Conservation (phyloP, 2,888 invertebrate species). For the Meghimatium bilineatum region DNA sequence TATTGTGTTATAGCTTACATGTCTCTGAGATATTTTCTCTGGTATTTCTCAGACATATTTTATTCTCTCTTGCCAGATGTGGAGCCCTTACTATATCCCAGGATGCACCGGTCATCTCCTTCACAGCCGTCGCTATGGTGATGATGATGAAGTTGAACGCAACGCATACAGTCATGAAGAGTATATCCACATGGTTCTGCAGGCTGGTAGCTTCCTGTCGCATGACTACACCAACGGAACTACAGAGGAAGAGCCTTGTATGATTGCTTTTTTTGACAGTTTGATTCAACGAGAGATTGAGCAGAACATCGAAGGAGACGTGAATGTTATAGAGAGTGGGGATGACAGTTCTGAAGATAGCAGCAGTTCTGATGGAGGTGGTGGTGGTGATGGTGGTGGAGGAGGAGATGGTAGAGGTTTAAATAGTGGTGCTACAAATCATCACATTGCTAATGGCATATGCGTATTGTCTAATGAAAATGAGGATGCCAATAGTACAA, state of each 20-base stretch:
- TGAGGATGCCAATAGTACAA: constrained; percentile 23
- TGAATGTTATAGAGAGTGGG: constrained; percentile 6
- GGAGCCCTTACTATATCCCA: constrained; percentile 85
- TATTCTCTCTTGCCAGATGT: constrained; percentile 80
- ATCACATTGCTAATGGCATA: neutral
- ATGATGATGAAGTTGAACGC: constrained; percentile 57
- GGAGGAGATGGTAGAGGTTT: neutral
- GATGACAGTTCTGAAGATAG: constrained; percentile 31
- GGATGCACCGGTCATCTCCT: constrained; percentile 43
- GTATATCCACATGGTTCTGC: constrained; percentile 88
- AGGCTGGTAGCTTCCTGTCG: constrained; percentile 84
- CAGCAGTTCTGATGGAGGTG: constrained; percentile 55
- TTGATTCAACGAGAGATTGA: constrained; percentile 93
- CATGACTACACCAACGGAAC: constrained; percentile 93
- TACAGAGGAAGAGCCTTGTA: constrained; percentile 91
- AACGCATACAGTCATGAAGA: constrained; percentile 81
- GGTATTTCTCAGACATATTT: neutral
- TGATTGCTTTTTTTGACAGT: constrained; percentile 98
- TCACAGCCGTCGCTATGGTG: constrained; percentile 39
- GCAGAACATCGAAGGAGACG: constrained; percentile 15
- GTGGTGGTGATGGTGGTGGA: constrained; percentile 46
- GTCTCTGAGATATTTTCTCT: too few species aligned
- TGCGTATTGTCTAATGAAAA: neutral
- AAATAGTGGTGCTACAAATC: neutral
- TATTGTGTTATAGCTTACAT: too few species aligned